Conservation (phyloP, 53 echinoderm and acorn worm species). For the Paelopatides confundens region DNA sequence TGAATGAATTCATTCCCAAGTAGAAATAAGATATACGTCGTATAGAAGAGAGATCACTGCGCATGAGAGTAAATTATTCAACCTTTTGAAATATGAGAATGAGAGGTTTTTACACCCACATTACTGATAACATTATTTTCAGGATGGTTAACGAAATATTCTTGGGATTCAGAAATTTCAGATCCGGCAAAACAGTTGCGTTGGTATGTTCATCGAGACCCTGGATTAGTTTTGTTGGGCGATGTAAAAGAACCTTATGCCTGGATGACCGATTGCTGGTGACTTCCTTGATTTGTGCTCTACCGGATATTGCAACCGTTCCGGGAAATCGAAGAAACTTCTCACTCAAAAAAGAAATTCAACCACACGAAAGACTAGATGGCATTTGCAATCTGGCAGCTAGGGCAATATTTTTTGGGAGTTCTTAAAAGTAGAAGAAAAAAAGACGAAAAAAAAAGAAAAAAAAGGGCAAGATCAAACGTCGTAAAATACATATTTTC, state of each 20-base stretch:
- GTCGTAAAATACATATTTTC: not conserved
- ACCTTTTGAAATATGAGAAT: too few relatives aligned
- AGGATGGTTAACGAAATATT: too few relatives aligned
- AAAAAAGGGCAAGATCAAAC: not conserved
- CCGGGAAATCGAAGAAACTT: slow-evolving; percentile 11
- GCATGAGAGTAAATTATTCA: too few relatives aligned
- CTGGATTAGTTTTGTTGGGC: not conserved
- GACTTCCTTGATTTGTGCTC: slow-evolving; percentile 10
- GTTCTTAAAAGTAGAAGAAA: not conserved
- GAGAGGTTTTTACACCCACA: too few relatives aligned
- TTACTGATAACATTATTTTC: too few relatives aligned
- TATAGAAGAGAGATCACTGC: too few relatives aligned
- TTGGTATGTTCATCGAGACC: too few relatives aligned
- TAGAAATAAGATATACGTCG: too few relatives aligned
- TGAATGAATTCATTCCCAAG: too few relatives aligned
- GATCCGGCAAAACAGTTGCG: too few relatives aligned
- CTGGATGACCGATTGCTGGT: not conserved
- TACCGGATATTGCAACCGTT: slow-evolving; percentile 29
- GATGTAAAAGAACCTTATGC: not conserved
- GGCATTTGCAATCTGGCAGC: not conserved
- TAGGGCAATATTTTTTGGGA: not conserved
- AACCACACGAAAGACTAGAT: not conserved
- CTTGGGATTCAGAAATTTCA: too few relatives aligned
- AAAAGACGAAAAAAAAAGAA: not conserved
- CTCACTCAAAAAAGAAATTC: not conserved